Evolutionary conservation across 2,888 invertebrate genomes (phyloP).

Genomic region (Plutella xylostella): DNA sequence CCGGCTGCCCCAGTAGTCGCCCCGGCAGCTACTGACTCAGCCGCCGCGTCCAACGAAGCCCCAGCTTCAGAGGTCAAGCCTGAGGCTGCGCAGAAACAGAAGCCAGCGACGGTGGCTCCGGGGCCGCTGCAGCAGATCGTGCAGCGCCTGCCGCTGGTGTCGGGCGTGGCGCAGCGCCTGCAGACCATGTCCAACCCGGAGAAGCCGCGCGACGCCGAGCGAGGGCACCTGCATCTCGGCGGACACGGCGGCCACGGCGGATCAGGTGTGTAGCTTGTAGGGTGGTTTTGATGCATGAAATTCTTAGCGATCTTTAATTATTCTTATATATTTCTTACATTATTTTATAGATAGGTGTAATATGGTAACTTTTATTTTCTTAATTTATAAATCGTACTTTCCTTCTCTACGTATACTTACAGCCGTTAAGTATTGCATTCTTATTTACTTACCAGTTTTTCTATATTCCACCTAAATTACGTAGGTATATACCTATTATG

Average conservation of each 20-base stretch:
- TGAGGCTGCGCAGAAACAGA: conserved; percentile 3
- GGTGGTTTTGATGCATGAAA: background rate
- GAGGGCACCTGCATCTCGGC: background rate
- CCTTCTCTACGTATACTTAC: background rate
- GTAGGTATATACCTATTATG: background rate
- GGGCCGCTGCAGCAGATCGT: conserved; percentile 35
- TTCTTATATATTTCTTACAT: background rate
- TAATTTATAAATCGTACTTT: background rate
- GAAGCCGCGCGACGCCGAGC: conserved; percentile 28
- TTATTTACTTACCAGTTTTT: background rate
- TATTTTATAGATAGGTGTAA: background rate
- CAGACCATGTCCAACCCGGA: conserved; percentile 31
- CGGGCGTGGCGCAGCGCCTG: conserved; percentile 33
- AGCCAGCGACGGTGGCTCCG: conserved; percentile 7
- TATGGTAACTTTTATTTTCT: background rate
- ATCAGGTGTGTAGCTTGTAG: background rate
- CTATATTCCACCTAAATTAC: background rate
- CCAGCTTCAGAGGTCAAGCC: background rate
- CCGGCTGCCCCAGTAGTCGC: background rate
- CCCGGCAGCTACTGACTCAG: conserved; percentile 1
- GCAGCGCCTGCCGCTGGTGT: conserved; percentile 33
- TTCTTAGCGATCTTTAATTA: background rate
- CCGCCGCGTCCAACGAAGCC: conserved; percentile 14
- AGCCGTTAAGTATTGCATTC: background rate
- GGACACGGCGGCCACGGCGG: background rate